These are phyloP conservation scores for Plebejus melissa DNA, from an alignment of 2,888 invertebrate species.

Conservation along the genomic window DNA sequence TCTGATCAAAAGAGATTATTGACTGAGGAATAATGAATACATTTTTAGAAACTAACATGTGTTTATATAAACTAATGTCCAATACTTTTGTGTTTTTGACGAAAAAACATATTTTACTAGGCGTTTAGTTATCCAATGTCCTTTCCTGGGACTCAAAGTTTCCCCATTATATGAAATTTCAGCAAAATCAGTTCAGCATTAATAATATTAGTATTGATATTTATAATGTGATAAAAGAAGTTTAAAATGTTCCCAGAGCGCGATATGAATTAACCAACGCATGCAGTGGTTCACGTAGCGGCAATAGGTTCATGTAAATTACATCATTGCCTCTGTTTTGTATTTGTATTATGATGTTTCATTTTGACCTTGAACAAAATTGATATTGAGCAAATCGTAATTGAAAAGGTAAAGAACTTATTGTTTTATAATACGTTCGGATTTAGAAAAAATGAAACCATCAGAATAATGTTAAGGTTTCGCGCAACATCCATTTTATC, in stretches of 20 bases:
- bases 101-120: no score
- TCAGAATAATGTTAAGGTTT: no score
- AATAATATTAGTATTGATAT: neutral
- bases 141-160: no score
- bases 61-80: neutral
- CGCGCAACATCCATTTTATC: no score
- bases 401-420: no score
- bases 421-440: no score
- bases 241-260: neutral
- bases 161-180: no score
- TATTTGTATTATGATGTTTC: neutral
- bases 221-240: neutral
- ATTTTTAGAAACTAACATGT: constrained; percentile 5
- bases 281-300: neutral
- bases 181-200: neutral
- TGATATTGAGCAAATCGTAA: neutral
- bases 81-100: no score
- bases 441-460: neutral
- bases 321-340: neutral
- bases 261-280: neutral
- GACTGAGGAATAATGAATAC: neutral
- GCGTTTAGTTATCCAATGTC: no score
- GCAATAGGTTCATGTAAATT: neutral
- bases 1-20: neutral
- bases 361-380: neutral